phyloP scores from a whole-genome alignment of 2,888 invertebrate genomes.

The Cerastoderma edule region DNA sequence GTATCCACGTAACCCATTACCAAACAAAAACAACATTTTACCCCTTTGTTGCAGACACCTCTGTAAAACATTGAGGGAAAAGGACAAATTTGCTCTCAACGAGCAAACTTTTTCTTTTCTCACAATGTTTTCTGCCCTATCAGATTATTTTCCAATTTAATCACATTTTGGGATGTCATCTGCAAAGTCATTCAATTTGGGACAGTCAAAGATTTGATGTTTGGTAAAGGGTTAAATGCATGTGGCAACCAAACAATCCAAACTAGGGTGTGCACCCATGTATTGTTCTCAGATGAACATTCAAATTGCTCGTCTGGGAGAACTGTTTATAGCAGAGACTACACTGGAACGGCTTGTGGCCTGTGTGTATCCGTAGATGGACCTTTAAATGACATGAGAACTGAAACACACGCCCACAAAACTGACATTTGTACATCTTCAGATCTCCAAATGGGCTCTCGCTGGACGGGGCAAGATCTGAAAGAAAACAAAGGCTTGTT shows the following conservation, averaged over 20 bases:
- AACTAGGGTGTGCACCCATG: slow-evolving; percentile 1
- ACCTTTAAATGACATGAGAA: slow-evolving; percentile 20
- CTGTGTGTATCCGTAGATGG: slow-evolving; percentile 34
- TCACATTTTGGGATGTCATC: not conserved
- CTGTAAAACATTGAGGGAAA: no score
- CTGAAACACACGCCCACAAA: slow-evolving; percentile 25
- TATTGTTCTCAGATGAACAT: slow-evolving; percentile 22
- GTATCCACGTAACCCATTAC: no score
- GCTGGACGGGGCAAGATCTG: slow-evolving; percentile 1
- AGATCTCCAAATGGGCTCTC: not conserved
- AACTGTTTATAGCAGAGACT: slow-evolving; percentile 20
- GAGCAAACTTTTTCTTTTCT: not conserved
- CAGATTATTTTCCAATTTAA: not conserved
- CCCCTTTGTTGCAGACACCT: no score
- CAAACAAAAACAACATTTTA: no score
- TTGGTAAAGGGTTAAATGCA: not conserved
- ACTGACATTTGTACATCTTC: slow-evolving; percentile 20
- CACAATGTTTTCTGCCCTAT: slow-evolving; percentile 6
- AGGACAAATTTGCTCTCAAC: not conserved
- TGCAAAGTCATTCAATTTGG: not conserved
- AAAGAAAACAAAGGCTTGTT: no score
- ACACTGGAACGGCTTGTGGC: slow-evolving; percentile 27
- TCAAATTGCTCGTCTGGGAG: slow-evolving; percentile 28
- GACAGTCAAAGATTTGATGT: not conserved
- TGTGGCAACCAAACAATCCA: not conserved